These are phyloP conservation scores for Euschistus heros DNA, from an alignment of 1,140 invertebrate species.

Conservation along the genomic window DNA sequence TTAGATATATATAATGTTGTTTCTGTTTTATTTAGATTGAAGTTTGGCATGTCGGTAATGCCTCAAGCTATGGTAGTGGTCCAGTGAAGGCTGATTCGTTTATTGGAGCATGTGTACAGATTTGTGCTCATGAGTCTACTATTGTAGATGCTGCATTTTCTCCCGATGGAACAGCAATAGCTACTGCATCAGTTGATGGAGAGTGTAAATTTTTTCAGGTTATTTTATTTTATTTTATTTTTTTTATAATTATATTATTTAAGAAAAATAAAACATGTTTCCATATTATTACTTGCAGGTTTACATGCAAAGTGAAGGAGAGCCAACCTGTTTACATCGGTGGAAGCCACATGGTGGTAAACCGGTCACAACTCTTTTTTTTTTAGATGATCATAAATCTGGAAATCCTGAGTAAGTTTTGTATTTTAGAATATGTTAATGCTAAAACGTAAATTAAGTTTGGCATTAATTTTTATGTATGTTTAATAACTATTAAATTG, in stretches of 20 bases:
- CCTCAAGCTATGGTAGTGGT: slow-evolving; percentile 39
- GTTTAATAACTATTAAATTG: too few species aligned
- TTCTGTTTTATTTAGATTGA: slow-evolving; percentile 41
- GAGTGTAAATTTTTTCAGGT: slow-evolving; percentile 87
- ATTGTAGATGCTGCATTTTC: slow-evolving; percentile 82
- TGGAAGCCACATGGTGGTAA: slow-evolving; percentile 83
- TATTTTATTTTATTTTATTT: neutral
- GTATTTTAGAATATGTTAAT: too few species aligned
- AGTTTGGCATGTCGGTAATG: slow-evolving; percentile 48
- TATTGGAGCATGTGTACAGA: slow-evolving; percentile 49
- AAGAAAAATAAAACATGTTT: neutral
- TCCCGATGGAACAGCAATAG: slow-evolving; percentile 84
- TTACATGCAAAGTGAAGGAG: slow-evolving; percentile 48
- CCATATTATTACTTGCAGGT: slow-evolving; percentile 43
- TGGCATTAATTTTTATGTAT: too few species aligned
- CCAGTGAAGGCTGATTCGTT: slow-evolving; percentile 39
- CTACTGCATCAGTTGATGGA: slow-evolving; percentile 77
- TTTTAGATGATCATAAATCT: slow-evolving; percentile 82
- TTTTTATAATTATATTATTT: neutral
- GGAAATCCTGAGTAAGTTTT: slow-evolving; percentile 71
- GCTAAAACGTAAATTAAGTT: too few species aligned
- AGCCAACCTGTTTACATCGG: slow-evolving; percentile 70
- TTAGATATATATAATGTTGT: slow-evolving; percentile 26
- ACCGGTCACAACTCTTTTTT: slow-evolving; percentile 74
- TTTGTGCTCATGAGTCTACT: slow-evolving; percentile 53